phyloP scores from a whole-genome alignment of 2,888 invertebrate species.

The Rhaphigaster nebulosa region DNA sequence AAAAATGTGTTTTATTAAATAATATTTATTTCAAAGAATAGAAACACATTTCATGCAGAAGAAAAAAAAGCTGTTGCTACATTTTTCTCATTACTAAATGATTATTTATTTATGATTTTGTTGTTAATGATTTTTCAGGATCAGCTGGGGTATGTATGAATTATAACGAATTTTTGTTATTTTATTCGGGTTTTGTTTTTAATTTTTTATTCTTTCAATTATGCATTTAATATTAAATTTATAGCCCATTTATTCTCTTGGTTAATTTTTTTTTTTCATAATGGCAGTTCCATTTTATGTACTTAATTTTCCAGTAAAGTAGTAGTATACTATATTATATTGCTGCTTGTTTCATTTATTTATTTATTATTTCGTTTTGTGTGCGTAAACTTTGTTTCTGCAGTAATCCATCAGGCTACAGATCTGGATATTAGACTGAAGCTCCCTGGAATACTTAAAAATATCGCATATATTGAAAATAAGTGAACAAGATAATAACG shows the following conservation, averaged over 20 bases:
- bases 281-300: background rate
- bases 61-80: background rate
- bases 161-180: conserved; percentile 28
- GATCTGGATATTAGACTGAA: conserved; percentile 36
- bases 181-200: conserved; percentile 27
- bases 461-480: background rate
- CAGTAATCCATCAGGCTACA: conserved; percentile 37
- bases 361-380: conserved; percentile 34
- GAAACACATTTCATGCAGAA: background rate
- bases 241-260: background rate
- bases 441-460: background rate
- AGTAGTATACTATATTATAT: background rate
- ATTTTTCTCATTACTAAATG: background rate
- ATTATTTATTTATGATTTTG: conserved; percentile 1
- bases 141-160: conserved; percentile 9
- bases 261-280: background rate
- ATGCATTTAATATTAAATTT: background rate
- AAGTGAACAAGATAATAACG: background rate
- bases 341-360: conserved; percentile 8
- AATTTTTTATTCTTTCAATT: background rate
- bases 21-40: background rate
- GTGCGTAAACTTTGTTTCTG: conserved; percentile 54
- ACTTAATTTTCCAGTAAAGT: background rate
- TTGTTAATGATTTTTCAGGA: conserved; percentile 36
- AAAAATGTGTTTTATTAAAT: conserved; percentile 10